Evolutionary conservation across 2,888 invertebrate species (phyloP).

Genomic region (Caenorhabditis japonica): DNA sequence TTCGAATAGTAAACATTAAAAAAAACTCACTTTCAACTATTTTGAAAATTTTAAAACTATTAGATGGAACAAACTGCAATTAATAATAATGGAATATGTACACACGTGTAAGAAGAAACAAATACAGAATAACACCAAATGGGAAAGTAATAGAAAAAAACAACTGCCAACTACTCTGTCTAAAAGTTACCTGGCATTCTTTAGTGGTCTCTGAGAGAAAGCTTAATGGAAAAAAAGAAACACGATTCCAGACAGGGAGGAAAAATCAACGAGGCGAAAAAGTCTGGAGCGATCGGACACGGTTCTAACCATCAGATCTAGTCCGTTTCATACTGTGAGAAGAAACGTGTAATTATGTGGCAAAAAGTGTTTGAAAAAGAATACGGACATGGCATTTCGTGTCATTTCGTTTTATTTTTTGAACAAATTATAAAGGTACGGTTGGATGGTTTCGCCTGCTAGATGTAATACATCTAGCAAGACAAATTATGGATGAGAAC

Average conservation of each 20-base stretch:
- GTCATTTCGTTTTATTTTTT: too few relatives aligned
- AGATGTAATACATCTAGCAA: conserved; percentile 10
- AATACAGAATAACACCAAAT: too few relatives aligned
- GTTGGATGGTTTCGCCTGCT: too few relatives aligned
- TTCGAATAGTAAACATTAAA: too few relatives aligned
- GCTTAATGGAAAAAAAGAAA: conserved; percentile 37
- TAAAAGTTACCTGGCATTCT: conserved; percentile 25
- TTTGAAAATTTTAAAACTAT: too few relatives aligned
- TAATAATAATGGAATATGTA: too few relatives aligned
- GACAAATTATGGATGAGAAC: conserved; percentile 37
- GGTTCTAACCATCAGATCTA: conserved; percentile 8
- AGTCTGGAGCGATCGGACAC: conserved; percentile 4
- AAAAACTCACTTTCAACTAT: too few relatives aligned
- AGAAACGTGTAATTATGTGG: conserved; percentile 39
- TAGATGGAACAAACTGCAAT: too few relatives aligned
- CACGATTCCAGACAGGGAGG: conserved; percentile 19
- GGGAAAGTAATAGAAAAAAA: background rate
- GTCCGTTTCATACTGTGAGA: conserved; percentile 13
- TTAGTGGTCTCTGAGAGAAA: conserved; percentile 5
- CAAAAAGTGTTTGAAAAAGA: conserved; percentile 38
- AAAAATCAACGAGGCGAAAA: conserved; percentile 33
- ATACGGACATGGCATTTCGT: conserved; percentile 14
- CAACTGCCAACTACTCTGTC: conserved; percentile 1
- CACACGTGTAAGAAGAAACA: too few relatives aligned
- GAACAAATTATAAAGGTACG: conserved; percentile 44